A percentile compares a stretch with the other conserved stretches of the same genome.
These are phyloP conservation scores for Helogale parvula DNA, from an alignment of 2,113 vertebrate genomes.

Conservation along the genomic window DNA sequence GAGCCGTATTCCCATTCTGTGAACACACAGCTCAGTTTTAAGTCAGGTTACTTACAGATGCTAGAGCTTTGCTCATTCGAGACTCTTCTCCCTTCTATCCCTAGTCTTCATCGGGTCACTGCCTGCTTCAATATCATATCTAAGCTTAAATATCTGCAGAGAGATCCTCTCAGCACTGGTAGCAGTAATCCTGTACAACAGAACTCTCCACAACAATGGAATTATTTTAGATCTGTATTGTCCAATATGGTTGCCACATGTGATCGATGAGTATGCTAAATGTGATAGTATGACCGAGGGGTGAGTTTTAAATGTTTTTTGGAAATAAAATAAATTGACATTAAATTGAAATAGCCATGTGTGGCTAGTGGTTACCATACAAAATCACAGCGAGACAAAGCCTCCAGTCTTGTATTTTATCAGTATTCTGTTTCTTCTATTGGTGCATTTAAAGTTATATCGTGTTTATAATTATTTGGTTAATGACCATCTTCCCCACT, in stretches of 20 bases:
- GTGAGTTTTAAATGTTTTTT: background rate
- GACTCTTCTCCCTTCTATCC: background rate
- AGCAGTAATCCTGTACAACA: background rate
- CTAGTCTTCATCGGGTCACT: background rate
- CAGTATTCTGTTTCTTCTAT: background rate
- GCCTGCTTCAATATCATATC: background rate
- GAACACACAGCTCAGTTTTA: background rate
- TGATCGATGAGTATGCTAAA: background rate
- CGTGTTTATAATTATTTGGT: background rate
- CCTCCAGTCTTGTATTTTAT: background rate
- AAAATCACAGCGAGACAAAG: background rate
- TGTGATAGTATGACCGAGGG: background rate
- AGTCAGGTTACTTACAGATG: background rate
- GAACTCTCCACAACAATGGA: background rate
- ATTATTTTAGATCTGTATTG: background rate
- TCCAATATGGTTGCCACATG: no score
- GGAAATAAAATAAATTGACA: background rate
- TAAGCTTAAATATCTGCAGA: background rate
- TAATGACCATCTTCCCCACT: background rate
- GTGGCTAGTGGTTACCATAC: background rate
- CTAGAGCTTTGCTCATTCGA: background rate
- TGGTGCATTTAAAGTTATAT: background rate
- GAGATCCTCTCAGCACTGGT: background rate
- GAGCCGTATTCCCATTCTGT: background rate
- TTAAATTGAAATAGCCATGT: background rate